Base-by-base conservation (phyloP, 2,113 vertebrate species). In the Mohoua ochrocephala region DNA sequence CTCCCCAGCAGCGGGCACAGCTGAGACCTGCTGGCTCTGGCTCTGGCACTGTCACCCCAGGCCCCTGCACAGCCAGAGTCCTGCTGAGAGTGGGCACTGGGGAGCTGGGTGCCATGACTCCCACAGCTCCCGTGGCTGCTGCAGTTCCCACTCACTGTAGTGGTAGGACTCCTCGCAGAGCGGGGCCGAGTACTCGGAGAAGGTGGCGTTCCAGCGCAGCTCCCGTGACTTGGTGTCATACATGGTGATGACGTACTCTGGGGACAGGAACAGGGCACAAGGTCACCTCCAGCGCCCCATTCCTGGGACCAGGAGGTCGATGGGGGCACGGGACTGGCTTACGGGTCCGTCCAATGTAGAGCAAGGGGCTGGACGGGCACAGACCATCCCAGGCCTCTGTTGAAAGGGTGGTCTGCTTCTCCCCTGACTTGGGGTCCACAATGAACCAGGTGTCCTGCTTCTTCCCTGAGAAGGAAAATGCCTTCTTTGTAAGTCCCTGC, bases 241-340 rank as follows among this genome's bases (percentile, higher is more conserved):
- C 98, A 99, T 99, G 90, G 99, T 99, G 92, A 99, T 98, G 78
- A 99, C 97, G 10, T 99, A 99, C 93, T 99, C 99, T 99, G 97
- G 30, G 90, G 87, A 64, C 4, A 47, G 39, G 41, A 64, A 30
- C n/a, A 6, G 37, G 77, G 69, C 42, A 65, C 13, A 0, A 69
- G 49, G 67, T 86, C 37, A 84, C 56, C 3, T 49, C 37, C 78
- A 21, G 84, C 2, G 2, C 31, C 52, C 47, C 1, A 1, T 1
- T 17, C 50, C 54, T 8, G 45, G n/a, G 33, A 9, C n/a, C 2
- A 4, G 37, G 4, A 0, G 9, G 42, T 22, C 0, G 0, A 5
- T 5, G 2, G 0, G 53, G 52, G 12, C n/a, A 53, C 10, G 0
- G 60, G 37, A 6, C 22, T 44, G 41, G 26, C 98, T 98, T 93